A percentile compares a stretch with the other conserved stretches of the same genome.
These are phyloP conservation scores for Ageneiosus marmoratus DNA, from an alignment of 2,113 vertebrate species.

Conservation along the genomic window DNA sequence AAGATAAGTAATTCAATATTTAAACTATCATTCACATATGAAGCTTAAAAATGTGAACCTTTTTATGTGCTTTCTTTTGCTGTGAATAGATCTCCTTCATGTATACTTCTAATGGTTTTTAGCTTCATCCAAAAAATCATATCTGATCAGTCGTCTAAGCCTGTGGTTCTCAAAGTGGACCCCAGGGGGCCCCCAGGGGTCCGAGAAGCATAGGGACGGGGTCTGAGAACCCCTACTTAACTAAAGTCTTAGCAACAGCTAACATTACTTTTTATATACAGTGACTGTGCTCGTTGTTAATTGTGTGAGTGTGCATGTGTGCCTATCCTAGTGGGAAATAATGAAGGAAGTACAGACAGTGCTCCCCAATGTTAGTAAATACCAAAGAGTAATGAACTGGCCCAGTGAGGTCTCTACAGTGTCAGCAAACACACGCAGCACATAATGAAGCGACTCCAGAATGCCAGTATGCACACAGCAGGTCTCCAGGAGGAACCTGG, in stretches of 20 bases:
- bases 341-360: slow-evolving; percentile 40
- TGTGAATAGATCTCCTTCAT: not conserved
- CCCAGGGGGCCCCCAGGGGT: not conserved
- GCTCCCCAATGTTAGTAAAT: slow-evolving; percentile 50
- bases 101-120: not conserved
- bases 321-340: slow-evolving; percentile 40
- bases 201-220: not conserved
- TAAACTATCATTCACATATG: not conserved
- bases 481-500: slow-evolving; percentile 23
- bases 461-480: slow-evolving; percentile 46
- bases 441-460: slow-evolving; percentile 48
- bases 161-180: not conserved
- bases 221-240: not conserved
- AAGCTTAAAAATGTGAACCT: not conserved
- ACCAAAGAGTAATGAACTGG: slow-evolving; percentile 54
- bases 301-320: slow-evolving; percentile 53
- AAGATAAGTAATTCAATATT: not conserved
- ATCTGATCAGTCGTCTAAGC: not conserved
- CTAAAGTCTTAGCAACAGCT: not conserved
- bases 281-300: not conserved
- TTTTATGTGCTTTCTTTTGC: not conserved
- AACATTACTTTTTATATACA: not conserved
- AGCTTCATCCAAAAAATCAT: not conserved
- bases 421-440: slow-evolving; percentile 49
- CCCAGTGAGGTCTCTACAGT: slow-evolving; percentile 43